Evolutionary conservation across 2,888 invertebrate species (phyloP).

Genomic region (Erebia epiphron): DNA sequence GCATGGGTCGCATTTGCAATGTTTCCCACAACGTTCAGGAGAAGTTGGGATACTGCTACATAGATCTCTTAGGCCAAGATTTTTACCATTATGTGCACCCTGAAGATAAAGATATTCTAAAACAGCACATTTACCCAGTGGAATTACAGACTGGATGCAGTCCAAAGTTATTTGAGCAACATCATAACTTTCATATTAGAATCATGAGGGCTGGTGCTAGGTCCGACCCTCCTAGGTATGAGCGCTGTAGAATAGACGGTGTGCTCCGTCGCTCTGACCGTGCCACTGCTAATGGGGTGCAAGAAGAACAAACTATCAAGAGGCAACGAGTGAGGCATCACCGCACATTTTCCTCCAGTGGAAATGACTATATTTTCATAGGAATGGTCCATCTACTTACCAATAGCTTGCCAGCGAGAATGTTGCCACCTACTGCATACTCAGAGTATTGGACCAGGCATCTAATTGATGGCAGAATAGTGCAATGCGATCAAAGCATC

Average conservation of each 20-base stretch:
- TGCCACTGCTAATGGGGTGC: conserved; percentile 78
- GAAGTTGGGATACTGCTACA: conserved; percentile 92
- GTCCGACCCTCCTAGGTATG: conserved; percentile 88
- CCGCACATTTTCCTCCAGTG: conserved; percentile 79
- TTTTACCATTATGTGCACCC: conserved; percentile 92
- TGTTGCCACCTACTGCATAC: conserved; percentile 85
- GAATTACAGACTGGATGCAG: conserved; percentile 71
- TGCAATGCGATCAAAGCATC: conserved; percentile 95
- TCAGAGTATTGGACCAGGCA: conserved; percentile 96
- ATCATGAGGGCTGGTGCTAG: conserved; percentile 87
- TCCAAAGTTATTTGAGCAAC: conserved; percentile 66
- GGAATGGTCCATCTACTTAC: conserved; percentile 88
- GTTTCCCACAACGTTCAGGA: conserved; percentile 93
- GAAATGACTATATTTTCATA: conserved; percentile 86
- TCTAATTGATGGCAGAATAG: conserved; percentile 93
- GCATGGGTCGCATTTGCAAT: conserved; percentile 92
- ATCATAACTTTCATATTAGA: conserved; percentile 82
- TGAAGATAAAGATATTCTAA: conserved; percentile 91
- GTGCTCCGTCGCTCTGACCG: conserved; percentile 82
- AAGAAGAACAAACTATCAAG: conserved; percentile 77
- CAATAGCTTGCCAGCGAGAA: conserved; percentile 79
- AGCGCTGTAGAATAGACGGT: conserved; percentile 87
- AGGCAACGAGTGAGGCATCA: conserved; percentile 80
- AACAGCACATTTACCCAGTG: conserved; percentile 85
- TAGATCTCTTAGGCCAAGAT: conserved; percentile 95